Base-by-base conservation (phyloP, 2,113 vertebrate genomes). In the Variabilichromis moorii region DNA sequence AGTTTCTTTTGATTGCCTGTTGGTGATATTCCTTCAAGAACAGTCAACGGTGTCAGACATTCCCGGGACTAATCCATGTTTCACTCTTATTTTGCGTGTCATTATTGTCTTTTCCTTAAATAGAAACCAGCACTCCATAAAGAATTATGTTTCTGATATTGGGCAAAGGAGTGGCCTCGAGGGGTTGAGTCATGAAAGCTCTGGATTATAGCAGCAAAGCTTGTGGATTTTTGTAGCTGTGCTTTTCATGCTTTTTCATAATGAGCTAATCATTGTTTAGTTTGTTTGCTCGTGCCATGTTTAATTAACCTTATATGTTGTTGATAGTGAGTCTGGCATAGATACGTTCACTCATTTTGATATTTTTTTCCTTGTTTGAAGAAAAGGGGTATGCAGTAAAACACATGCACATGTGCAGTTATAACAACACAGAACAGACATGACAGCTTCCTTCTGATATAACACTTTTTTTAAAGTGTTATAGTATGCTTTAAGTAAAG, bases 1-100 rank as follows among this genome's bases (percentile, higher is more conserved):
- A 7, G 3, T 26, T 11, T 54, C 24, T 3, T 17, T 82, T 33
- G n/a, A 28, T 42, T 9, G 42, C 61, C 86, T 88, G 90, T 79
- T 81, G 91, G 82, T 73, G 86, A 37, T 68, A 10, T 81, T 45
- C 54, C 63, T 14, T 66, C 68, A 33, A 66, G 8, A 3, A 21
- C 13, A 33, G 5, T 35, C 12, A 5, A 3, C 8, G 9, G 11
- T 61, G 4, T 35, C 12, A 10, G 5, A 6, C 19, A 19, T 9
- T 16, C 68, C 24, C 4, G 5, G 5, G 19, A 42, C 54, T 45
- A 47, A 73, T 24, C 68, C 14, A 47, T 45, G 21, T 26, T 50
- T 82, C 9, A 26, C 14, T 59, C 63, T 9, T 6, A 7, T 35
- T 33, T 79, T 45, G 12, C 57, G 61, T 47, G 21, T 19, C 4